phyloP scores from a whole-genome alignment of 2,888 invertebrate species.

The Coelopa pilipes region DNA sequence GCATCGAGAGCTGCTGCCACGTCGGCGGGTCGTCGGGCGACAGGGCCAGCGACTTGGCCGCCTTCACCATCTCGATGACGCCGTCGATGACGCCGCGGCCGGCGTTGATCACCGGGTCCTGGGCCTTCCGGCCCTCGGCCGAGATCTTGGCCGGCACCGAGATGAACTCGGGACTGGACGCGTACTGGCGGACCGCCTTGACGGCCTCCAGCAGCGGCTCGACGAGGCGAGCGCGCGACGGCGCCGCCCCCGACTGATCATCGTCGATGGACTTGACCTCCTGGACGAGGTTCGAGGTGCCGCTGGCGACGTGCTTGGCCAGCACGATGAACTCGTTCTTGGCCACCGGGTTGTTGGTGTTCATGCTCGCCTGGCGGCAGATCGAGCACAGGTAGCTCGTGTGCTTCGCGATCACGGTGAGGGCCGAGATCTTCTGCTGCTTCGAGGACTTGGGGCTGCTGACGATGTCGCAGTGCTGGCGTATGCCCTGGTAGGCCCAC shows the following conservation, averaged over 20 bases:
- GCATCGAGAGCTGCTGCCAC: slow-evolving; percentile 93
- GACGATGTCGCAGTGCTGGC: slow-evolving; percentile 85
- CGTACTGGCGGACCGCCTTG: slow-evolving; percentile 90
- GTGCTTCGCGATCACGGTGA: slow-evolving; percentile 95
- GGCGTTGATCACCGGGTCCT: slow-evolving; percentile 88
- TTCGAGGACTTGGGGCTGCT: slow-evolving; percentile 78
- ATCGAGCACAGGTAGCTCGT: slow-evolving; percentile 96
- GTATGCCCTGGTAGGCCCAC: slow-evolving; percentile 89
- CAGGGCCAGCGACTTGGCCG: slow-evolving; percentile 89
- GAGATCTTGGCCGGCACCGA: slow-evolving; percentile 93
- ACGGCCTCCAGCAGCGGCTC: slow-evolving; percentile 90
- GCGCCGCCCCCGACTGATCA: slow-evolving; percentile 82
- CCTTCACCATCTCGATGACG: slow-evolving; percentile 89
- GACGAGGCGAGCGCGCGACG: slow-evolving; percentile 81
- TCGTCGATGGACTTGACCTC: slow-evolving; percentile 92
- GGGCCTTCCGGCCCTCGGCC: slow-evolving; percentile 81
- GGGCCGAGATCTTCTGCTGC: slow-evolving; percentile 87
- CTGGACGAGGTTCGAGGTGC: slow-evolving; percentile 92
- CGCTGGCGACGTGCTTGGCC: slow-evolving; percentile 96
- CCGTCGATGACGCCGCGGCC: slow-evolving; percentile 83
- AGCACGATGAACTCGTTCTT: slow-evolving; percentile 97
- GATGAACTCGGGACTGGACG: slow-evolving; percentile 93
- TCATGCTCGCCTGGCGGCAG: slow-evolving; percentile 91
- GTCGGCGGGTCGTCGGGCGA: slow-evolving; percentile 91
- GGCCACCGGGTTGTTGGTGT: slow-evolving; percentile 88